Percentiles rank a stretch among this genome's conserved stretches.
phyloP scores from a whole-genome alignment of 2,888 invertebrate genomes.

The Helleia helle region DNA sequence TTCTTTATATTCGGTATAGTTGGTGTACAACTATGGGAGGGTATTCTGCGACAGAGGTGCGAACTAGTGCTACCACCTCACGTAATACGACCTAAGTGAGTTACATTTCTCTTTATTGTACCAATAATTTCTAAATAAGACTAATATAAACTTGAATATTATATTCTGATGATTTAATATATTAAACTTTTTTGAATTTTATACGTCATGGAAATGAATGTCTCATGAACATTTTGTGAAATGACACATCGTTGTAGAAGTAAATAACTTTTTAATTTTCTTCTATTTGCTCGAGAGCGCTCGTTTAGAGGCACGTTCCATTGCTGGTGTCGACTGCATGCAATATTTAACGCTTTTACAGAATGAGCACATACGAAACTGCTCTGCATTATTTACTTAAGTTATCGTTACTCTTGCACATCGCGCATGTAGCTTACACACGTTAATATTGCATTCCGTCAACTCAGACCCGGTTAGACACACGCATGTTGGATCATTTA shows the following conservation, averaged over 20 bases:
- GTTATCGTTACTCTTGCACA: constrained; percentile 43
- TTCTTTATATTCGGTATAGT: constrained; percentile 99
- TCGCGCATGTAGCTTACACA: constrained; percentile 50
- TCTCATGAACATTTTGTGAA: constrained; percentile 14
- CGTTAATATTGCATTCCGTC: constrained; percentile 73
- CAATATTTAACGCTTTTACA: constrained; percentile 70
- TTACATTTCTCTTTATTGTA: neutral
- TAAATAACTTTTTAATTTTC: constrained; percentile 44
- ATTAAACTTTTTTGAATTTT: neutral
- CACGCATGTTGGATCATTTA: constrained; percentile 43
- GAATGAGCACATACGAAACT: constrained; percentile 49
- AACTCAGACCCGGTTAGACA: constrained; percentile 45
- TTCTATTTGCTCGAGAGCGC: constrained; percentile 53
- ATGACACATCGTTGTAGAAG: constrained; percentile 30
- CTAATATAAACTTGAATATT: too few relatives aligned
- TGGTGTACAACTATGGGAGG: constrained; percentile 99
- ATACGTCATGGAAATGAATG: neutral
- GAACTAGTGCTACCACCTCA: constrained; percentile 83
- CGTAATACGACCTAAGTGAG: constrained; percentile 84
- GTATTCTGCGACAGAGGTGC: constrained; percentile 95
- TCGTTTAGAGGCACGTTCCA: constrained; percentile 65
- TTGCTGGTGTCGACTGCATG: constrained; percentile 71
- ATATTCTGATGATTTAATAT: too few relatives aligned
- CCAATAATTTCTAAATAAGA: too few relatives aligned
- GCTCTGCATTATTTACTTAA: constrained; percentile 47